Conservation (phyloP, 2,888 invertebrate species). For the Pristionchus fissidentatus region DNA sequence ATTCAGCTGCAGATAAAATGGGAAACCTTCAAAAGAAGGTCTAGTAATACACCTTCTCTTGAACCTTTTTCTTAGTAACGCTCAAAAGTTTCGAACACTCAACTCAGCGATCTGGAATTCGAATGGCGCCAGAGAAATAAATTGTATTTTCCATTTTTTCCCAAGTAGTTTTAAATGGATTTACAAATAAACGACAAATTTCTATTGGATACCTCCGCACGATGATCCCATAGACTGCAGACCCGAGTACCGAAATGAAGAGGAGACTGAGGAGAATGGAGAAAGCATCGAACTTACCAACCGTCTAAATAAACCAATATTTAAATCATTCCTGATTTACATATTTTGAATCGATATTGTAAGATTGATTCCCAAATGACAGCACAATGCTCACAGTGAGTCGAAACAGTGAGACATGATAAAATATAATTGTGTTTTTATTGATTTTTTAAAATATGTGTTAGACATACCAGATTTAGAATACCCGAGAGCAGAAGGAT, state of each 20-base stretch:
- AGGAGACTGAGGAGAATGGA: conserved; percentile 41
- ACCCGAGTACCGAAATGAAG: conserved; percentile 25
- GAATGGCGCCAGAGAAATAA: neutral
- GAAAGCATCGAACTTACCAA: conserved; percentile 43
- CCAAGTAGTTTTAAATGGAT: no score
- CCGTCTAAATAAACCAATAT: neutral
- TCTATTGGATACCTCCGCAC: conserved; percentile 39
- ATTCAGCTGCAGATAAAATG: no score
- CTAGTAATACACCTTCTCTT: neutral
- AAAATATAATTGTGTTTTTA: no score
- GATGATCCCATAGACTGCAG: conserved; percentile 33
- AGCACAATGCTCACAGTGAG: no score
- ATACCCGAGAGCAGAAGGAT: conserved; percentile 39
- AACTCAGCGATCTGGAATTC: conserved; percentile 10
- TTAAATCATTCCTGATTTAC: neutral
- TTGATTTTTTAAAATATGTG: neutral
- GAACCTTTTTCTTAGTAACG: no score
- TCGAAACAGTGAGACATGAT: no score
- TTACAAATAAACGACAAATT: no score
- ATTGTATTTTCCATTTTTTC: no score
- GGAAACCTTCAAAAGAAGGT: neutral
- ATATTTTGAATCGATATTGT: neutral
- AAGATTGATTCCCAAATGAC: neutral
- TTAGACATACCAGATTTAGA: neutral
- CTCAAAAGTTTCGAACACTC: no score